Conservation (phyloP, 2,888 invertebrate genomes). For the Meliscaeva auricollis region DNA sequence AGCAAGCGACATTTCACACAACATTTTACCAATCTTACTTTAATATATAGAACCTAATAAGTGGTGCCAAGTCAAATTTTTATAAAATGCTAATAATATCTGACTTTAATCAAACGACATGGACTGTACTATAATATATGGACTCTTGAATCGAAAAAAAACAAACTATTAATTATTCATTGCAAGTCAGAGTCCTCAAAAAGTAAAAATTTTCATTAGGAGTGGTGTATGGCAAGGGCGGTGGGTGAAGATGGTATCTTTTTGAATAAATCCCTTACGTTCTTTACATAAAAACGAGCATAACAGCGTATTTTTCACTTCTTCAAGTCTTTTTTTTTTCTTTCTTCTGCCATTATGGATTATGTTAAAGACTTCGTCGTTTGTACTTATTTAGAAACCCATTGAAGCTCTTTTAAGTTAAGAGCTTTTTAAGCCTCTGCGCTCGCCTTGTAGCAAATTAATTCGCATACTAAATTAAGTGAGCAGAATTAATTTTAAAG, state of each 20-base stretch:
- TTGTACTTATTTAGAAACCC: not conserved
- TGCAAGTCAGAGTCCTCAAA: conserved; percentile 55
- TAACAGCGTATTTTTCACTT: conserved; percentile 63
- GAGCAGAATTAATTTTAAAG: conserved; percentile 62
- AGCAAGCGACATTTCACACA: too few relatives aligned
- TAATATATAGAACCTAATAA: too few relatives aligned
- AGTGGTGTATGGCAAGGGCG: not conserved
- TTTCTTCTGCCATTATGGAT: conserved; percentile 42
- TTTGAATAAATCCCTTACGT: conserved; percentile 18
- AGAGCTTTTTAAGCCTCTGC: conserved; percentile 45
- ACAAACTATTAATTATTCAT: conserved; percentile 68
- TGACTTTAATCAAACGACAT: not conserved
- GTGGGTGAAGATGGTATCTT: not conserved
- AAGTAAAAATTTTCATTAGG: conserved; percentile 59
- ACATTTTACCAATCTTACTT: too few relatives aligned
- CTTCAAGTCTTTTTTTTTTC: conserved; percentile 35
- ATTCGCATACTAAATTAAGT: conserved; percentile 71
- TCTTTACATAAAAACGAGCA: conserved; percentile 55
- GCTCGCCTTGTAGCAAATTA: conserved; percentile 65
- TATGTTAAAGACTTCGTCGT: conserved; percentile 60
- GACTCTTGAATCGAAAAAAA: conserved; percentile 3
- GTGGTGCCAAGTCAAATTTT: too few relatives aligned
- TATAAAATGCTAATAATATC: not conserved
- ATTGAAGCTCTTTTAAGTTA: conserved; percentile 27
- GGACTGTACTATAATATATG: not conserved